A percentile compares a stretch with the other conserved stretches of the same genome.
Evolutionary conservation across 2,888 invertebrate species (phyloP).

Genomic region (Theodoxus fluviatilis): DNA sequence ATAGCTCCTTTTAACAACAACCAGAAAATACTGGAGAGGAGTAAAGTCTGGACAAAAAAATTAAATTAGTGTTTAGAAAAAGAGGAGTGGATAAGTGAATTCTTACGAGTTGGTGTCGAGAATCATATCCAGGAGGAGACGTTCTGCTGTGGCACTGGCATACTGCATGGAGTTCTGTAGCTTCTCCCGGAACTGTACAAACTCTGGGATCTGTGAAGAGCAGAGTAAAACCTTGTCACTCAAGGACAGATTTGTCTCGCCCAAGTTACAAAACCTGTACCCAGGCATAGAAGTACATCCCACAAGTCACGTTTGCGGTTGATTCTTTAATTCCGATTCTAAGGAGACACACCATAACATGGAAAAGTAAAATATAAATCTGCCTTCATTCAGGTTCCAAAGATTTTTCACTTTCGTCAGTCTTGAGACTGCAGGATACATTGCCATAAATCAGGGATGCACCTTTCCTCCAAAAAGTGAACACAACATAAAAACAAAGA

Average conservation of each 20-base stretch:
- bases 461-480: too few species aligned
- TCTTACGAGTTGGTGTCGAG: slow-evolving; percentile 66
- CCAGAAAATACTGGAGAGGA: background rate
- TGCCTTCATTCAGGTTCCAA: background rate
- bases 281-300: too few species aligned
- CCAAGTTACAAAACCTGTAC: too few species aligned
- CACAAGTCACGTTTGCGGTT: too few species aligned
- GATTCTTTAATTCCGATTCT: background rate
- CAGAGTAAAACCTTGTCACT: too few species aligned
- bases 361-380: background rate
- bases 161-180: slow-evolving; percentile 84
- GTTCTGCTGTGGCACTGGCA: slow-evolving; percentile 61
- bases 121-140: slow-evolving; percentile 70
- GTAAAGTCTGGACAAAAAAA: background rate
- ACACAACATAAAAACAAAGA: too few species aligned
- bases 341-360: background rate
- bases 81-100: too few species aligned
- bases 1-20: too few species aligned
- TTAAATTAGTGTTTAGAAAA: background rate
- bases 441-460: too few species aligned
- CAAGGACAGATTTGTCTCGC: too few species aligned
- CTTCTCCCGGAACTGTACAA: slow-evolving; percentile 82
- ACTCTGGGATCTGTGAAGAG: slow-evolving; percentile 77
- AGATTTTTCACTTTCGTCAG: too few species aligned
- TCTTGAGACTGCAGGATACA: too few species aligned